A percentile compares a stretch with the other conserved stretches of the same genome.
phyloP scores from a whole-genome alignment of 2,113 vertebrate species.

The Gopherus flavomarginatus region DNA sequence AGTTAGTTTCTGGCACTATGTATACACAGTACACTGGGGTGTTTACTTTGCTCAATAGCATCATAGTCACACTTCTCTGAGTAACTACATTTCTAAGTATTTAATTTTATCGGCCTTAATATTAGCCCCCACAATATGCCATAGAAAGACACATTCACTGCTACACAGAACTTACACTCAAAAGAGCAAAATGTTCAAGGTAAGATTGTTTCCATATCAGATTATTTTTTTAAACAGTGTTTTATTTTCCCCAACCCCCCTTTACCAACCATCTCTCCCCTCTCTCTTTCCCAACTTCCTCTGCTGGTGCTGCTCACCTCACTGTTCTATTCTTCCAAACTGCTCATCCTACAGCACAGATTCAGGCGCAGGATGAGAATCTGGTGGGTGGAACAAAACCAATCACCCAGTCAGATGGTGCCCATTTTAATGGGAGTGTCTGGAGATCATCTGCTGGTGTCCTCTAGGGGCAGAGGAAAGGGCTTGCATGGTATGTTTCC shows the following conservation, averaged over 20 bases:
- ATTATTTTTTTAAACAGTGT: not conserved
- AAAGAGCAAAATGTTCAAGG: not conserved
- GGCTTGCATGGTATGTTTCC: not conserved
- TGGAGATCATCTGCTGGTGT: not conserved
- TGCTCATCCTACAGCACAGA: not conserved
- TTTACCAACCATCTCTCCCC: not conserved
- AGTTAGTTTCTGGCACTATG: conserved; percentile 45
- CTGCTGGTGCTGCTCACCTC: not conserved
- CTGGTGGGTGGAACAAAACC: not conserved
- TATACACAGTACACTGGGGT: not conserved
- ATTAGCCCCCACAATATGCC: not conserved
- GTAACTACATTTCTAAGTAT: not conserved
- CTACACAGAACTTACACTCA: not conserved
- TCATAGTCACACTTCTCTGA: conserved; percentile 1
- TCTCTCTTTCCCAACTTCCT: not conserved
- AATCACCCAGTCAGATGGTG: not conserved
- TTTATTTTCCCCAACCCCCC: not conserved
- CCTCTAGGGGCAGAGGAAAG: not conserved
- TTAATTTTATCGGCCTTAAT: not conserved
- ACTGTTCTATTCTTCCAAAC: not conserved
- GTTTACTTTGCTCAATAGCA: conserved; percentile 32
- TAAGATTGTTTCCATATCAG: too few species aligned
- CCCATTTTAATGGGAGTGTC: not conserved
- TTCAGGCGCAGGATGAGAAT: not conserved
- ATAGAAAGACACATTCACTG: not conserved